Base-by-base conservation (phyloP, 2,797 vertebrate genomes). In the Lacerta bilineata region DNA sequence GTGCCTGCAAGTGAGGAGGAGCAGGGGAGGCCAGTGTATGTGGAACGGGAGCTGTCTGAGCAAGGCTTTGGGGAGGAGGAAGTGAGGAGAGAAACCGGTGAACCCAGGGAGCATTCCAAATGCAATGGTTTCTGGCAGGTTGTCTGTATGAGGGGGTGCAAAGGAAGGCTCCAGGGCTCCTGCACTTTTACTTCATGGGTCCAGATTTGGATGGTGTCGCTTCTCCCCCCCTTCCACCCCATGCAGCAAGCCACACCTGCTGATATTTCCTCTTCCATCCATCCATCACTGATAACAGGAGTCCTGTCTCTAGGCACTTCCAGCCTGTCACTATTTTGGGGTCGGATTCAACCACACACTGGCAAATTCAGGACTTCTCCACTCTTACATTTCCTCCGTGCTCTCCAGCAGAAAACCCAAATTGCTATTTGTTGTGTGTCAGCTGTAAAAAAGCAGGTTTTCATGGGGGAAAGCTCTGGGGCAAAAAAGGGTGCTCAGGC, bases 71-170 rank as follows among this genome's bases (percentile, higher is more conserved):
- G 13, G 23, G 20, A 29, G 41, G 7, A 23, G 5, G 55, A 3
- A 25, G 8, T 1, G 23, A 43, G 33, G 61, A 29, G 29, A 71
- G 46, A 46, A 64, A 8, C 39, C 64, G n/a, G 29, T 11, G 11
- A 13, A 8, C 85, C 9, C 88, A 88, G 91, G 90, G 93, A 92
- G 88, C 87, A 61, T 11, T 20, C 25, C 33, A 36, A 36, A 46
- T 15, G 72, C 39, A 64, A 25, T 3, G 41, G 15, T 50, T 50
- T 8, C 9, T 20, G 13, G 23, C 81, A 23, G 59, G 66, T 15
- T 69, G 75, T 55, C 18, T 23, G 77, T 4, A 27, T 41, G 78
- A 29, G 23, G 17, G n/a, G 13, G 15, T 29, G 27, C 25, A 83
- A 27, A 55, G 33, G 4, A 36, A 39, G 33, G 1, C 2, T 64